Conservation (phyloP, 2,113 vertebrate species). For the Corythaixoides concolor region DNA sequence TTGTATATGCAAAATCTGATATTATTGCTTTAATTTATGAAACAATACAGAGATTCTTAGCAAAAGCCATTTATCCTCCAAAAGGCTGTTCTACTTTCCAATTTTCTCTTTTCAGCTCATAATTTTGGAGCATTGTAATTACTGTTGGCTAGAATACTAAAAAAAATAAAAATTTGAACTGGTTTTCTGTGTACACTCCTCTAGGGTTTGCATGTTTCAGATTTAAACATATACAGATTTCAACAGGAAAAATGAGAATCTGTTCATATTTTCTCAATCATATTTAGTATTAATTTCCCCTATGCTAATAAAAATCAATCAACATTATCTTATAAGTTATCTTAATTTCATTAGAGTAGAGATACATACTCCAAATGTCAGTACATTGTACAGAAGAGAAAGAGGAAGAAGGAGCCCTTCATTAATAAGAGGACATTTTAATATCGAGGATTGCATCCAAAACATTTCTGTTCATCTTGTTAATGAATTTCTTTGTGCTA, state of each 20-base stretch:
- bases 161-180: not conserved
- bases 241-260: not conserved
- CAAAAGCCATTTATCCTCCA: not conserved
- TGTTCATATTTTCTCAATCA: not conserved
- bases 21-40: not conserved
- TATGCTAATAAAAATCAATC: not conserved
- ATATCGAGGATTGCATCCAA: not conserved
- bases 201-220: not conserved
- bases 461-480: not conserved
- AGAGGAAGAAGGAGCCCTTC: not conserved
- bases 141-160: not conserved
- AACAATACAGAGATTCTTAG: not conserved
- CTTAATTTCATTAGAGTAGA: not conserved
- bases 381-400: not conserved
- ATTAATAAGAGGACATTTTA: not conserved
- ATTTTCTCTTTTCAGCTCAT: not conserved
- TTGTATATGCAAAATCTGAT: not conserved
- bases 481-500: slow-evolving; percentile 40
- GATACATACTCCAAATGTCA: not conserved
- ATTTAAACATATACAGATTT: not conserved
- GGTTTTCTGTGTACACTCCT: not conserved
- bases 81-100: not conserved
- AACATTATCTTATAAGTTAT: not conserved
- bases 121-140: not conserved
- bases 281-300: not conserved